phyloP scores from a whole-genome alignment of 2,113 vertebrate genomes.

The Scalopus aquaticus region DNA sequence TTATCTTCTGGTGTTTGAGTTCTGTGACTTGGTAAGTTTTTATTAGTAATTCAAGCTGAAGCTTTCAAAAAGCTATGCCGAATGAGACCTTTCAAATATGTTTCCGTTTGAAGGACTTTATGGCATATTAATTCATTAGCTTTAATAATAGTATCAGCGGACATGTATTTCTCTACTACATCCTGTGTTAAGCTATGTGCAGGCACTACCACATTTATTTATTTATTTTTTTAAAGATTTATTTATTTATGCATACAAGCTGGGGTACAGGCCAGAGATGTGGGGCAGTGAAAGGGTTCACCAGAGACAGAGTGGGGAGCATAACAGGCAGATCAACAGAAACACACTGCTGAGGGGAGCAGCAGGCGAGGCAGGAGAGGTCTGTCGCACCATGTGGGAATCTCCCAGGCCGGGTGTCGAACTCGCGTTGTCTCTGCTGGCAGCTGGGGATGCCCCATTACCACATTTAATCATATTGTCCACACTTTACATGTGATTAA shows the following conservation, averaged over 20 bases:
- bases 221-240: no score
- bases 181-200: neutral
- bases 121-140: neutral
- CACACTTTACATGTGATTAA: neutral
- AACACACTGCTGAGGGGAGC: no score
- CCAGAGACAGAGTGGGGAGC: no score
- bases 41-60: neutral
- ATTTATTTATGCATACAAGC: no score
- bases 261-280: no score
- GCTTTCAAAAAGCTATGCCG: neutral
- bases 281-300: no score
- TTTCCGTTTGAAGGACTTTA: neutral
- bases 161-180: neutral
- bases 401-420: no score
- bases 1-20: conserved; percentile 96
- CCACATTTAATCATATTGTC: neutral
- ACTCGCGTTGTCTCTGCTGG: no score
- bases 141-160: neutral
- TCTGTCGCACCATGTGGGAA: no score
- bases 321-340: no score
- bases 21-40: conserved; percentile 96
- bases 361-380: no score
- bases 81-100: neutral
- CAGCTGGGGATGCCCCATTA: no score
- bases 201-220: neutral